phyloP scores from a whole-genome alignment of 2,888 invertebrate species.

The Resseliella maxima region DNA sequence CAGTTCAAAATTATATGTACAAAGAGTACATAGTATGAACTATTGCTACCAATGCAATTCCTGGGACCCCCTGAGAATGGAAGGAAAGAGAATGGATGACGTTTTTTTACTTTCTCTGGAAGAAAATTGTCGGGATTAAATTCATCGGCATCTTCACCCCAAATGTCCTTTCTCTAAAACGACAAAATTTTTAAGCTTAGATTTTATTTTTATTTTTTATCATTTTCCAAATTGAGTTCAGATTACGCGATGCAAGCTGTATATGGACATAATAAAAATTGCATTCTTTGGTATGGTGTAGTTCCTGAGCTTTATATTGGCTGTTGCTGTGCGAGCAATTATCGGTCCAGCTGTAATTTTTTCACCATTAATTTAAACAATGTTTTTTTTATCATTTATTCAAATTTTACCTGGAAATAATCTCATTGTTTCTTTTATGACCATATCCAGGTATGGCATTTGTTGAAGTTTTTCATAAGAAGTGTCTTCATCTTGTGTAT shows the following conservation, averaged over 20 bases:
- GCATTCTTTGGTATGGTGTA: conserved; percentile 57
- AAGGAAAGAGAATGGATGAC: conserved; percentile 75
- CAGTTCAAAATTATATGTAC: background rate
- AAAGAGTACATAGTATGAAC: background rate
- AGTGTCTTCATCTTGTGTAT: background rate
- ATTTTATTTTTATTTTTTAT: no score
- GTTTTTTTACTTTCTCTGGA: conserved; percentile 68
- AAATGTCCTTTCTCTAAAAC: background rate
- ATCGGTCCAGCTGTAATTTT: conserved; percentile 55
- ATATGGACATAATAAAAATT: conserved; percentile 57
- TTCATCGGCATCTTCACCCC: conserved; percentile 64
- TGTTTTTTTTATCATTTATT: no score
- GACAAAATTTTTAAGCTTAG: no score
- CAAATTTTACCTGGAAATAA: no score
- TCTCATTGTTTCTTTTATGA: conserved; percentile 57
- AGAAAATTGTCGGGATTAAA: conserved; percentile 74
- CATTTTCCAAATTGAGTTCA: background rate
- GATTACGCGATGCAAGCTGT: conserved; percentile 57
- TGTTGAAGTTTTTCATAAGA: background rate
- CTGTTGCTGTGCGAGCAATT: background rate
- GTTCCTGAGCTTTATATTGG: background rate
- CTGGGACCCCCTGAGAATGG: conserved; percentile 78
- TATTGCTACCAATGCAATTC: conserved; percentile 74
- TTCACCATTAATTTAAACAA: no score
- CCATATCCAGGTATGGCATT: conserved; percentile 56